Base-by-base conservation (phyloP, 2,888 invertebrate genomes). In the Resseliella maxima region DNA sequence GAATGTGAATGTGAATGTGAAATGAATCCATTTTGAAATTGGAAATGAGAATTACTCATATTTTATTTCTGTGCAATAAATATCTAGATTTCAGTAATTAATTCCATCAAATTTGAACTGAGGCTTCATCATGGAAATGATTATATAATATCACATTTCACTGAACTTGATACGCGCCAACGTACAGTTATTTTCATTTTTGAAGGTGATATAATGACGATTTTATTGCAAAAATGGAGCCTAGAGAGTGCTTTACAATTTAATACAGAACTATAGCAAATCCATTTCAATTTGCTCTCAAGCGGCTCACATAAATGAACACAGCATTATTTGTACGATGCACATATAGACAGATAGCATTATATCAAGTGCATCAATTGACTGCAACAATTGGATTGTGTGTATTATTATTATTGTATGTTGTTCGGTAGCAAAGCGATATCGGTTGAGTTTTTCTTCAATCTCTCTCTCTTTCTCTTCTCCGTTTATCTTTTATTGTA, bases 351-450 rank as follows among this genome's bases (percentile, higher is more conserved):
- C 21, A 21, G 10, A 50, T 6, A 24, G 15, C 41, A 41, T 41
- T 59, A n/a, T n/a, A 72, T 72, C 59, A 59, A 72, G 72, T 72
- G 72, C 72, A 72, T 72, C 72, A 31, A 31, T 72, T 72, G 72
- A 72, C 35, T 72, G 72, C 72, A 35, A 72, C 31, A 72, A 72
- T 72, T 59, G 59, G n/a, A 72, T 35, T 12, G 27, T 35, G 72
- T n/a, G 27, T 50, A n/a, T 72, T 31, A 5, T 12, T 72, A 15
- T 15, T 72, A 35, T n/a, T 59, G 59, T 5, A 24, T 72, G 72
- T n/a, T 59, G 59, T 5, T 59, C 27, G 3, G 59, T 0, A 59
- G 72, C 0, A 72, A 72, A 31, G 72, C 72, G 72, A 72, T 31
- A 72, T n/a, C 50, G 50, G n/a, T n/a, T n/a, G n/a, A n/a, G n/a